Evolutionary conservation across 2,113 vertebrate species (phyloP).

Genomic region (Hoplias malabaricus): DNA sequence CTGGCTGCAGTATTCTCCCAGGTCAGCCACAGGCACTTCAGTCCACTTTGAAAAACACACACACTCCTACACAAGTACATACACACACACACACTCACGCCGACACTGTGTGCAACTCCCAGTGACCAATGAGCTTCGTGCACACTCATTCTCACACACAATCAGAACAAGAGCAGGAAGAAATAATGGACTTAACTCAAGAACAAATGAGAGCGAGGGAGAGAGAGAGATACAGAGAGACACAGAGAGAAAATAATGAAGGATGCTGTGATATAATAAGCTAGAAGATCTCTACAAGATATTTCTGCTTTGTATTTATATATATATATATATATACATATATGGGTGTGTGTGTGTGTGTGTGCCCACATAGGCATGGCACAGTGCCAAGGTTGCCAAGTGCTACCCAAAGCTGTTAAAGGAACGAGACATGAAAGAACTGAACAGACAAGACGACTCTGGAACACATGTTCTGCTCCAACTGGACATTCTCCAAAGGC

Average conservation of each 20-base stretch:
- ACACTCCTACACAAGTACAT: conserved; percentile 37
- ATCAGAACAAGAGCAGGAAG: conserved; percentile 64
- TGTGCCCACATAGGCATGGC: neutral
- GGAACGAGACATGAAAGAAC: conserved; percentile 29
- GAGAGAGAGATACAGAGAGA: conserved; percentile 20
- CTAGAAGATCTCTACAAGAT: conserved; percentile 19
- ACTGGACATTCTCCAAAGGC: conserved; percentile 16
- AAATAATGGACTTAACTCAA: conserved; percentile 75
- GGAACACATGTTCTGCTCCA: neutral
- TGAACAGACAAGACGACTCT: conserved; percentile 5
- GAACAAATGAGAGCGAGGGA: conserved; percentile 32
- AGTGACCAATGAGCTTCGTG: no score
- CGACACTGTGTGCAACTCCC: conserved; percentile 24
- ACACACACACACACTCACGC: conserved; percentile 25
- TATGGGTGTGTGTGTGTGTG: neutral
- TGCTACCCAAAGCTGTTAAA: conserved; percentile 15
- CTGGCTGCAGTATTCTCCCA: conserved; percentile 21
- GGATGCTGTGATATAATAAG: conserved; percentile 4
- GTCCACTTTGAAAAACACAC: conserved; percentile 44
- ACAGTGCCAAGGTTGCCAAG: conserved; percentile 28
- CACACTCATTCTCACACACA: conserved; percentile 53
- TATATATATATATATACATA: neutral
- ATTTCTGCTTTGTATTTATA: conserved; percentile 12
- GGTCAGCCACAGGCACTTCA: conserved; percentile 40
- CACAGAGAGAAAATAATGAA: conserved; percentile 31